Percentiles rank a stretch among this genome's conserved stretches.
Evolutionary conservation across 92 coral and sea anemone genomes (phyloP).

Genomic region (Epizoanthus ramosus): DNA sequence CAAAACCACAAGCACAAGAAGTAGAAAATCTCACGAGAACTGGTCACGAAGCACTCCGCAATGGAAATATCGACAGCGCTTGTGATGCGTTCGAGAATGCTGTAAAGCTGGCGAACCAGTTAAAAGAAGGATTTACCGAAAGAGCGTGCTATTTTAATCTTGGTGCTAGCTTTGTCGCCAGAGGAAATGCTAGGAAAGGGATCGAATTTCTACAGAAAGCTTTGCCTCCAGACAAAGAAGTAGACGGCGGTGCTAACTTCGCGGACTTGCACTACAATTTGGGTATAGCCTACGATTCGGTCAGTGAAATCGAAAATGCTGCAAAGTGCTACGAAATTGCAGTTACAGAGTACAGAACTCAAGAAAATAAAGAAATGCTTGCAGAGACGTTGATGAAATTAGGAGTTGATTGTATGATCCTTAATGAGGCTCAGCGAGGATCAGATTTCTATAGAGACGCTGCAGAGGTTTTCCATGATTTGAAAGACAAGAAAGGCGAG

Average conservation of each 20-base stretch:
- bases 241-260: slow-evolving; percentile 84
- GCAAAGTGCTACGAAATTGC: slow-evolving; percentile 83
- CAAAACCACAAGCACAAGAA: slow-evolving; percentile 42
- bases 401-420: slow-evolving; percentile 71
- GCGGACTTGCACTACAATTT: slow-evolving; percentile 94
- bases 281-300: slow-evolving; percentile 87
- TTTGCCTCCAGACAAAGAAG: slow-evolving; percentile 85
- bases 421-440: slow-evolving; percentile 68
- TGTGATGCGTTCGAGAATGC: slow-evolving; percentile 86
- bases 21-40: slow-evolving; percentile 78
- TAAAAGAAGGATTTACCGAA: slow-evolving; percentile 84
- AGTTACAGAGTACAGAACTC: slow-evolving; percentile 70
- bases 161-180: slow-evolving; percentile 97
- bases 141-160: slow-evolving; percentile 97
- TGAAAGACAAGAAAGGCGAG: slow-evolving; percentile 74
- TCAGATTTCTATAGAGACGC: slow-evolving; percentile 73
- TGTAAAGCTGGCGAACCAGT: slow-evolving; percentile 62
- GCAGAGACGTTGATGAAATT: slow-evolving; percentile 83
- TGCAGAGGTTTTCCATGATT: slow-evolving; percentile 58
- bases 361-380: slow-evolving; percentile 80
- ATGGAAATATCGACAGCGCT: slow-evolving; percentile 80
- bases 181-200: slow-evolving; percentile 84
- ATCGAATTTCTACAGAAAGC: slow-evolving; percentile 82
- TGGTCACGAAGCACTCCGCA: slow-evolving; percentile 82
- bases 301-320: slow-evolving; percentile 71